Evolutionary conservation across 1,140 invertebrate genomes (phyloP), one percentile per base, ranked within the genome.

Genomic region (Philotrypesis tridentata): DNA sequence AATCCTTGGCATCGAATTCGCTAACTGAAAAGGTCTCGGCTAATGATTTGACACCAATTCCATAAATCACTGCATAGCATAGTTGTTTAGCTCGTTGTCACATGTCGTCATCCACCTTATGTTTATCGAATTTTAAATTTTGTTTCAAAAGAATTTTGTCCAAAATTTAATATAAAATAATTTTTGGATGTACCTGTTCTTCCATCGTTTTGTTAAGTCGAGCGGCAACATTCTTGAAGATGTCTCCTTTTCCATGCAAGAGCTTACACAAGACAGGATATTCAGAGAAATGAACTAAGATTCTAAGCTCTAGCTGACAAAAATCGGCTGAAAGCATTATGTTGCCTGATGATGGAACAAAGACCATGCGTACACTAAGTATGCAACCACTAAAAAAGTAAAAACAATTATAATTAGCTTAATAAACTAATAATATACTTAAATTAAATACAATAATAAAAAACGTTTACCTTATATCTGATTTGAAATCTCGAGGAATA

Each of bases 11-110:
- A 87, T 98, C 96, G 70, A 94, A 91, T 90, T 97, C 96, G 5
- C 93, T 93, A n/a, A 98, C 94, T 77, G 94, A 94, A 25, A 99
- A 90, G 77, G 95, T 94, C 81, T 98, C 95, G 0, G 95, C 94
- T n/a, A 99, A 92, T 1, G 96, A 94, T 87, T 95, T 96, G 21
- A 94, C 92, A 14, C 98, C 97, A 94, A 99, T 99, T n/a, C 98
- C 98, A 90, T 99, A 99, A 72, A 99, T 96, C 85, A 99, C 97
- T 11, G 97, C 98, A 92, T 99, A 99, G 87, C 97, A 98, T 21
- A 99, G 94, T 92, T 99, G 95, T 91, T 99, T 99, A 0, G 97
- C 96, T 86, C 96, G 95, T 86, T 98, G 96, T 68, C 98, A 93
- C 84, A 97, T 92, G 76, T 94, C 93, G 70, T 95, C 93, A 23